Conservation (phyloP, 2,113 vertebrate genomes). For the Phocoena sinus region DNA sequence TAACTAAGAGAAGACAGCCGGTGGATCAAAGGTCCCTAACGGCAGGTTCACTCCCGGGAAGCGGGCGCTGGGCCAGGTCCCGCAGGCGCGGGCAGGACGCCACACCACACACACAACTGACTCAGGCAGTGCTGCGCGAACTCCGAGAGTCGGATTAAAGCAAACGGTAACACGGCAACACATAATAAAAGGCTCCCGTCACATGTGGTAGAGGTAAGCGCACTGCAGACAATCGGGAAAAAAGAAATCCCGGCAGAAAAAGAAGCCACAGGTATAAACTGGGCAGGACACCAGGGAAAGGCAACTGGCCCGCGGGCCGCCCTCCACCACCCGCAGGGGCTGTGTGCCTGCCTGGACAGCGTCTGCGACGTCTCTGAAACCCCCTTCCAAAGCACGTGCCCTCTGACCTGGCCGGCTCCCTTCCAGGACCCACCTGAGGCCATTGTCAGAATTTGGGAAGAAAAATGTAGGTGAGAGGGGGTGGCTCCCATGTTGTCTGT, state of each 20-base stretch:
- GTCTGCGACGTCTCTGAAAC: accelerated
- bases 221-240: accelerated
- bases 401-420: not conserved
- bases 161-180: accelerated
- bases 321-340: not conserved
- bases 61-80: not conserved
- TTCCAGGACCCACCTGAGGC: not conserved
- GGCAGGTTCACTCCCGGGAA: not conserved
- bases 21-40: not conserved
- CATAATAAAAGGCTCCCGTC: accelerated
- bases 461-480: not conserved
- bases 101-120: not conserved
- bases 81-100: not conserved
- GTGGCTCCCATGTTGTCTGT: not conserved
- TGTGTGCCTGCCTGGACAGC: accelerated
- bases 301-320: not conserved
- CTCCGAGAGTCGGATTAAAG: accelerated
- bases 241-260: too few relatives aligned
- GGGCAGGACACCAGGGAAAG: not conserved
- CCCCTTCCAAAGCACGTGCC: accelerated
- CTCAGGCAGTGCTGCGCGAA: accelerated
- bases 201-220: accelerated
- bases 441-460: not conserved
- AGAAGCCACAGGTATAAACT: not conserved
- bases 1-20: too few relatives aligned